Base-by-base conservation (phyloP, 2,113 vertebrate species). In the Notiomystis cincta region DNA sequence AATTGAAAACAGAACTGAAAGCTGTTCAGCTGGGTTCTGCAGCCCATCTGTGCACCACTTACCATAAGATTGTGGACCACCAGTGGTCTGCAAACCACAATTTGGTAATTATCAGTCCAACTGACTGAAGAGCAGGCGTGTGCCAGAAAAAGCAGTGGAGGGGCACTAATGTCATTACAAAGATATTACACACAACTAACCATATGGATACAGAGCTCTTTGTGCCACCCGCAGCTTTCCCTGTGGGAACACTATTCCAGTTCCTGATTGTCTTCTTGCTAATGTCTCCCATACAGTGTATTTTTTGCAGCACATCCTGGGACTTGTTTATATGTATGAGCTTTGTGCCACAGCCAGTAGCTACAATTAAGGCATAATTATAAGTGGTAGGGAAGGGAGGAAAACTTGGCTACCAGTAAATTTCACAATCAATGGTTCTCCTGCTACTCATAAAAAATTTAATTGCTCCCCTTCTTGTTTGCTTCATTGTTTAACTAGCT, bases 321-420 rank as follows among this genome's bases (percentile, higher is more conserved):
- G 82, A 93, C 64, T 94, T 96, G 85, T 96, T 97, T 96, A 90
- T 84, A 33, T 67, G 69, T 51, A 81, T 81, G 82, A 96, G 89
- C 65, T 96, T 92, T 84, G 56, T 96, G 88, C 88, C 76, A 71
- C 92, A 86, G 88, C 92, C 88, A 89, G 95, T 95, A 97, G 92
- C 93, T 94, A 90, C 96, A 94, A 97, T 96, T 96, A 95, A 94
- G 82, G 80, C 80, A 75, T 93, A 95, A 97, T 96, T 96, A 96
- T 69, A 96, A 83, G 86, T 89, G 76, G 85, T 90, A 87, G 72
- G 51, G 72, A 67, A 88, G 60, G 80, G 88, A 96, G 82, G 85
- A 96, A 94, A 95, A 90, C 44, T 90, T 93, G 85, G 71, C 90
- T 96, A 96, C 93, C 93, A 96, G 88, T 78, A 94, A 93, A 95